These are phyloP conservation scores for Centroberyx gerrardi DNA, from an alignment of 2,797 vertebrate genomes.

Conservation along the genomic window DNA sequence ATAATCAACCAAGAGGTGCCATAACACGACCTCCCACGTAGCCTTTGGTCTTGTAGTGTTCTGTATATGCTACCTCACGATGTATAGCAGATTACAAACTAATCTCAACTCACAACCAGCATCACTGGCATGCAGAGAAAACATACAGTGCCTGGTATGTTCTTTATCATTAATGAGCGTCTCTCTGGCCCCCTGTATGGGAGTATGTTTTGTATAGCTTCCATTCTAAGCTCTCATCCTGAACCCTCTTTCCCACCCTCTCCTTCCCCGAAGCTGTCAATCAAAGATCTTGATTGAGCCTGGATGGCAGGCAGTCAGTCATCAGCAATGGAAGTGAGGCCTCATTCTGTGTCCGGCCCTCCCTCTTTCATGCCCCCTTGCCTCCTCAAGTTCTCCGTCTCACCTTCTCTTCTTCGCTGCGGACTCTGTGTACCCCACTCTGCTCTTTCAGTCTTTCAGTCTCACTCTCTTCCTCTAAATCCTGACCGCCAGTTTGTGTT, in stretches of 20 bases:
- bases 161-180: conserved; percentile 83
- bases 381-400: conserved; percentile 57
- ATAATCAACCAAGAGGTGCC: conserved; percentile 25
- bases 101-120: conserved; percentile 70
- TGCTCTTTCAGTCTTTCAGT: conserved; percentile 30
- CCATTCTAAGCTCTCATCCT: conserved; percentile 72
- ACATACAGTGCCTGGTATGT: conserved; percentile 70
- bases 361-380: conserved; percentile 68
- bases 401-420: conserved; percentile 44
- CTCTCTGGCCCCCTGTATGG: conserved; percentile 61
- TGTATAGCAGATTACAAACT: conserved; percentile 72
- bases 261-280: conserved; percentile 80
- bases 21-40: conserved; percentile 65
- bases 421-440: not conserved
- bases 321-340: conserved; percentile 82
- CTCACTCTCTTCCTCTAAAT: conserved; percentile 44
- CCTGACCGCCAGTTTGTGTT: conserved; percentile 44
- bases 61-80: conserved; percentile 41
- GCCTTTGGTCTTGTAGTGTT: conserved; percentile 28
- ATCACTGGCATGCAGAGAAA: conserved; percentile 67
- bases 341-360: conserved; percentile 63
- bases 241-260: conserved; percentile 82
- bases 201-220: conserved; percentile 75
- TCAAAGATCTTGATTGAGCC: conserved; percentile 83
- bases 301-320: conserved; percentile 82